A percentile compares a stretch with the other conserved stretches of the same genome.
Conservation (phyloP, 2,113 vertebrate genomes). For the Pteropus alecto region DNA sequence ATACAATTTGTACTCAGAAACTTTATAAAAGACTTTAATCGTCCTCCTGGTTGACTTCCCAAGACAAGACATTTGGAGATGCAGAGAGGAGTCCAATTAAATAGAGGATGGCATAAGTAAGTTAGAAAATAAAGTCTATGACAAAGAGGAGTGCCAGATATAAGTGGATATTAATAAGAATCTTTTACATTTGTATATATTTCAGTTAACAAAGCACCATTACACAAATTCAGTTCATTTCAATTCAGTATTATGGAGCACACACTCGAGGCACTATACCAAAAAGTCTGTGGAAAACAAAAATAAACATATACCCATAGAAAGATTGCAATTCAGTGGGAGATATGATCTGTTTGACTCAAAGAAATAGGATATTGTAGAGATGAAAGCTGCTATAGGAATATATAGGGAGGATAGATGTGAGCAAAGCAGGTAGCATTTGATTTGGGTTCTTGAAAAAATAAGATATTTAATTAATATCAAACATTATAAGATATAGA, state of each 20-base stretch:
- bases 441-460: not conserved
- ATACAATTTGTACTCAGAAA: slow-evolving; percentile 14
- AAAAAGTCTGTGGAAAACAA: not conserved
- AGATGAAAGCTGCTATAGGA: not conserved
- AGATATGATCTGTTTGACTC: not conserved
- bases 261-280: not conserved
- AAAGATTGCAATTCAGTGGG: not conserved
- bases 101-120: not conserved
- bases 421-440: not conserved
- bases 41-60: not conserved
- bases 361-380: not conserved
- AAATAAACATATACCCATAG: not conserved
- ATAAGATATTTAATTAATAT: not conserved
- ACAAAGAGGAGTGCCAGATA: not conserved
- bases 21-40: slow-evolving; percentile 52
- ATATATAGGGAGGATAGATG: not conserved
- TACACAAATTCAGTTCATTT: not conserved
- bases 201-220: not conserved
- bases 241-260: not conserved
- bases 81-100: slow-evolving; percentile 22
- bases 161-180: not conserved
- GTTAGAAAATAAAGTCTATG: not conserved
- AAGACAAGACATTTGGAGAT: slow-evolving; percentile 1
- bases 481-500: not conserved
- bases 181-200: not conserved